A percentile compares a stretch with the other conserved stretches of the same genome.
These are phyloP conservation scores for Barbus barbus DNA, from an alignment of 2,113 vertebrate species.

Conservation along the genomic window DNA sequence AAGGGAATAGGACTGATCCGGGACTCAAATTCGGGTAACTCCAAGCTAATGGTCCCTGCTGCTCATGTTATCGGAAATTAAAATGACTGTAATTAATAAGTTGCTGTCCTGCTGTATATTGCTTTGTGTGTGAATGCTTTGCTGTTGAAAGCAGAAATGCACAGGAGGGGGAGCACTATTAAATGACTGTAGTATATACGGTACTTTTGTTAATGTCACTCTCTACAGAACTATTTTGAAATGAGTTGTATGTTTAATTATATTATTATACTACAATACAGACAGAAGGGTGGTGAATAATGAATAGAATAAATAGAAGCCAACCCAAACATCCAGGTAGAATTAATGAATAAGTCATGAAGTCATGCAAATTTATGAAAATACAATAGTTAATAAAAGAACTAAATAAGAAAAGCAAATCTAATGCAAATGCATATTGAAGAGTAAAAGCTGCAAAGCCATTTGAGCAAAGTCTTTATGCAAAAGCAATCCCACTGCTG, in stretches of 20 bases:
- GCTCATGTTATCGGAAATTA: neutral
- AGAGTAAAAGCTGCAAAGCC: neutral
- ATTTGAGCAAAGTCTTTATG: neutral
- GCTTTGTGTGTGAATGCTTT: neutral
- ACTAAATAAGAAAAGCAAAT: neutral
- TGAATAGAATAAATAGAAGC: neutral
- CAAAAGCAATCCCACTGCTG: neutral
- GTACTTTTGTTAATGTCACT: neutral
- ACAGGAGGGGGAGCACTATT: neutral
- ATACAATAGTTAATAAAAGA: neutral
- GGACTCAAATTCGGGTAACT: neutral
- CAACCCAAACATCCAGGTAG: neutral
- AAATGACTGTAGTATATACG: too few relatives aligned
- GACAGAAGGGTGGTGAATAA: neutral
- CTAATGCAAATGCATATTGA: neutral
- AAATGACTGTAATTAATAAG: neutral
- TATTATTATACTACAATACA: neutral
- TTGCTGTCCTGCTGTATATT: neutral
- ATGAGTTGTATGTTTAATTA: neutral
- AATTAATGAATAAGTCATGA: neutral
- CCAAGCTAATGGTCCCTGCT: neutral
- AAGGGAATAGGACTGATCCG: neutral
- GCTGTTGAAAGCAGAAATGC: neutral
- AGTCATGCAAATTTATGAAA: neutral
- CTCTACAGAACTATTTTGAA: neutral